Evolutionary conservation across 2,888 invertebrate genomes (phyloP), one percentile per base, ranked within the genome.

Genomic region (Pterostichus madidus): DNA sequence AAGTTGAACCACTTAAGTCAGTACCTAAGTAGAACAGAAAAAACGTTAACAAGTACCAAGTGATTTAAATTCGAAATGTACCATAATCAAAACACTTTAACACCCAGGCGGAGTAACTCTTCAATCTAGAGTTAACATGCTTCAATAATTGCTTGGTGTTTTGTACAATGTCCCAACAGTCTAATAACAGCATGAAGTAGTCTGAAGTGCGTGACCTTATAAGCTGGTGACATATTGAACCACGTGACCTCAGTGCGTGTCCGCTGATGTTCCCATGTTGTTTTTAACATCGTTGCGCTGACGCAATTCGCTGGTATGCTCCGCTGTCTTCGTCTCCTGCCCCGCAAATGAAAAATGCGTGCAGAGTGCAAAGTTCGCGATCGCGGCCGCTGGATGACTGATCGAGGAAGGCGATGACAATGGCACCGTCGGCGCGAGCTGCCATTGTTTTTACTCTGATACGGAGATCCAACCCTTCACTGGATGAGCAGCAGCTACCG

Each of bases 401-500:
- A 89, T 89, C 87, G 86, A 86, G 85, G 86, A 86, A 86, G 86
- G 86, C 86, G 85, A 86, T 88, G 89, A 89, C 89, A 89, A 89
- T 89, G 89, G 89, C 88, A 89, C 88, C 75, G 46, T 35, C 73
- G 53, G 24, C 73, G 44, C 68, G 68, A 44, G 88, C 88, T 89
- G 89, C 89, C 90, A 90, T 90, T 90, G 89, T 90, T 90, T 90
- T 89, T 89, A 89, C 87, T 35, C 88, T 87, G 87, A 87, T 86
- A 88, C 89, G 89, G 89, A 89, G 81, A 73, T 73, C 61, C 90
- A 90, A 89, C 89, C 89, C 89, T 89, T 89, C 89, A 87, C 87
- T 86, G 87, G 87, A 87, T 88, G 87, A 87, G 87, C 88, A 17
- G 86, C 87, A 85, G 86, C 86, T 86, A 87, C 80, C 75, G 85